Percentiles rank a stretch among this genome's conserved stretches.
phyloP scores from a whole-genome alignment of 2,797 vertebrate species.

The Danio aesculapii region DNA sequence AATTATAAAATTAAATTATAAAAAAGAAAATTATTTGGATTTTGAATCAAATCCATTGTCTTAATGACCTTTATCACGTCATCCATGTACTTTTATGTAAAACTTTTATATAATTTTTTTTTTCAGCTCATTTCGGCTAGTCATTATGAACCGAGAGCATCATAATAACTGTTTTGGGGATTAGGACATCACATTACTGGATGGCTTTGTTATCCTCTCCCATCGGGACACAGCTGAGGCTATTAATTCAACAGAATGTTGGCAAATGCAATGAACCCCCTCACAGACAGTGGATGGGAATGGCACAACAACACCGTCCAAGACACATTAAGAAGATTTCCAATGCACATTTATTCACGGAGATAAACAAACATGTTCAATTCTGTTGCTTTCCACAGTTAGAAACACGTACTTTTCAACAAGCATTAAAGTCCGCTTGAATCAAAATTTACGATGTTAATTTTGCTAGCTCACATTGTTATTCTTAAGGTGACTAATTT shows the following conservation, averaged over 20 bases:
- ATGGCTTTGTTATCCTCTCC: conserved; percentile 20
- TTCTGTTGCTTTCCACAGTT: neutral
- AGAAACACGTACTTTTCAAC: neutral
- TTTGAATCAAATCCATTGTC: neutral
- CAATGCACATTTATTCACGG: conserved; percentile 16
- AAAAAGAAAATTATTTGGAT: neutral
- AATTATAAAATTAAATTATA: too few relatives aligned
- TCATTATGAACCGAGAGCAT: neutral
- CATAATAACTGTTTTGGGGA: conserved; percentile 38
- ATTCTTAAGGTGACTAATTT: too few relatives aligned
- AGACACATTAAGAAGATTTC: conserved; percentile 10
- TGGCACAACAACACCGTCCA: conserved; percentile 27
- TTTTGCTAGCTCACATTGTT: too few relatives aligned
- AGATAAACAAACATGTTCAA: neutral
- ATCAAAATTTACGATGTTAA: too few relatives aligned
- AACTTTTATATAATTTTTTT: neutral
- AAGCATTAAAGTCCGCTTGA: neutral
- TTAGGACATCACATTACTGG: conserved; percentile 27
- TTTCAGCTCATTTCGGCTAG: neutral
- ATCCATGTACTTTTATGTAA: neutral
- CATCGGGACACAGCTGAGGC: conserved; percentile 44
- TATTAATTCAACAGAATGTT: conserved; percentile 57
- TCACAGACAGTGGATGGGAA: conserved; percentile 30
- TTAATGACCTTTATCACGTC: neutral
- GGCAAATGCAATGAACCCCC: conserved; percentile 22